phyloP scores from a whole-genome alignment of 1,140 invertebrate genomes.

The Caenorhabditis briggsae region DNA sequence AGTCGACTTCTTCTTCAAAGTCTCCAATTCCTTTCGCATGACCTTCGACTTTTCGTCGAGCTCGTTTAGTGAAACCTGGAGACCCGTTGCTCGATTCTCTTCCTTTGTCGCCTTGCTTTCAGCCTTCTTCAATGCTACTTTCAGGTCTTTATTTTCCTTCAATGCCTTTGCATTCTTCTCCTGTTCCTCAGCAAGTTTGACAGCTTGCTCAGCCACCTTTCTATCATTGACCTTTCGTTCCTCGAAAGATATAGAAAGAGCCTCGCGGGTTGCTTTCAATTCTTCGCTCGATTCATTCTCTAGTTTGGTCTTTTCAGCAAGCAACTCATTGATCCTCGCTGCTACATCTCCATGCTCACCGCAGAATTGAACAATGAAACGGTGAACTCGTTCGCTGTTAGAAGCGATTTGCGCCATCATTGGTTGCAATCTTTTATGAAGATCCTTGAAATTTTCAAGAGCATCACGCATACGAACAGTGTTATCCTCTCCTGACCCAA shows the following conservation, averaged over 20 bases:
- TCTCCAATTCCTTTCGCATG: constrained; percentile 52
- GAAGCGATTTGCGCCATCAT: constrained; percentile 19
- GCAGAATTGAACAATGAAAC: neutral
- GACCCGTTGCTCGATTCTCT: constrained; percentile 4
- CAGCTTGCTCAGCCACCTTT: neutral
- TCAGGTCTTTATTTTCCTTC: constrained; percentile 45
- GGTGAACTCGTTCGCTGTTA: neutral
- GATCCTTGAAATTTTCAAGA: constrained; percentile 38
- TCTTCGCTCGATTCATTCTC: neutral
- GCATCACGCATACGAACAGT: constrained; percentile 24
- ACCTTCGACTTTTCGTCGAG: constrained; percentile 58
- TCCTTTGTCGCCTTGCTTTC: constrained; percentile 58
- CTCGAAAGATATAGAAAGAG: neutral
- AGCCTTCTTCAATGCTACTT: constrained; percentile 39
- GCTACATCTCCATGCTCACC: constrained; percentile 4
- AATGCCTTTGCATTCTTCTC: constrained; percentile 11
- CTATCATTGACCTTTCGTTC: constrained; percentile 10
- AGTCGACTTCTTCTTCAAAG: constrained; percentile 58
- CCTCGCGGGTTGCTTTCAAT: neutral
- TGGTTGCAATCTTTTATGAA: neutral
- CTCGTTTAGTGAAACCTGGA: constrained; percentile 19
- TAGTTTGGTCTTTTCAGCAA: neutral
- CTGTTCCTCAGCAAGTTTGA: neutral
- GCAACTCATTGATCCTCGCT: neutral
- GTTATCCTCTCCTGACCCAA: neutral